Evolutionary conservation across 2,797 vertebrate genomes (phyloP), one percentile per base, ranked within the genome.

Genomic region (Malacoctenus gilli): DNA sequence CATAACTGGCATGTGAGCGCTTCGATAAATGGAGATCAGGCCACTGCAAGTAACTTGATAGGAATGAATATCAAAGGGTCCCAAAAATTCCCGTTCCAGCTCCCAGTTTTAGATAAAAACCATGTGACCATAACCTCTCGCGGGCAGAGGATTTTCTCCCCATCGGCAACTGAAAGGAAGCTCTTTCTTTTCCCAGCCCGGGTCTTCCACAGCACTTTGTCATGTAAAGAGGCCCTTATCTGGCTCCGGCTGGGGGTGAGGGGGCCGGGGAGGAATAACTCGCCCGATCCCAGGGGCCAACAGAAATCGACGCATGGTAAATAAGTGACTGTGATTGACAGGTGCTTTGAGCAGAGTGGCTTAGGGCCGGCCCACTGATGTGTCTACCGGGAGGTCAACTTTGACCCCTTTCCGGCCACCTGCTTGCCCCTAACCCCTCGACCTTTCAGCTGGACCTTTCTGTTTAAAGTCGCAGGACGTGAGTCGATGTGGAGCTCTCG

Each of bases 191-290:
- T 52, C 74, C 69, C 66, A 46, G 72, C 59, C 65, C 14, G 54
- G 77, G 63, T 87, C 82, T 76, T 87, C 83, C 77, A 75, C 68
- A 55, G 69, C 72, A 91, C 89, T 91, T 93, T 92, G 90, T 92
- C 87, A 92, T 92, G 91, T 88, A 92, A 91, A 91, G 85, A 85
- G 83, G 75, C 62, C 85, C 87, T 89, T 90, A 87, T 90, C 86
- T 75, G 72, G 68, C 75, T 50, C 66, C 36, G 72, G 79, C 54
- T 77, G 83, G 80, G 80, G 82, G 73, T 69, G 71, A 68, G 57
- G 57, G 62, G 73, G 78, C 64, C 41, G 37, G 48, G 62, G 79
- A 81, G 77, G 48, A 83, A 79, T 77, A 50, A 75, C 65, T 52
- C 37, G 59, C 69, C 32, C 59, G 68, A 54, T 77, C 83, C 80